phyloP scores from a whole-genome alignment of 2,888 invertebrate species.

The Caenorhabditis doughertyi region DNA sequence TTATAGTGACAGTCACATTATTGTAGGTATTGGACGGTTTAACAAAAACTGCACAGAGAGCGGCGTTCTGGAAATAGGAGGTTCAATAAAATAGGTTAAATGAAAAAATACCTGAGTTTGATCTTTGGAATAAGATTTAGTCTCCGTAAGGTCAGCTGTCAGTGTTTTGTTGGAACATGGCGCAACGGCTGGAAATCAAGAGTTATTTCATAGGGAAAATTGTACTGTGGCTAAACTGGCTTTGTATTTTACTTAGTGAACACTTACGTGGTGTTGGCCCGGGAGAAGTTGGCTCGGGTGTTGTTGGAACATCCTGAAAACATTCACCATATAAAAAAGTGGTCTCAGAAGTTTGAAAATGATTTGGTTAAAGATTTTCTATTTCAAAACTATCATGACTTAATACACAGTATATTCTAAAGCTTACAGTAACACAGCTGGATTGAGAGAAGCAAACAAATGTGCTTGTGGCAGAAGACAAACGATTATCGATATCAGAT shows the following conservation, averaged over 20 bases:
- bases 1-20: conserved; percentile 19
- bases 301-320: conserved; percentile 50
- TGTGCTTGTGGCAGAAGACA: conserved; percentile 13
- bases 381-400: background rate
- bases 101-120: background rate
- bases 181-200: conserved; percentile 20
- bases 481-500: background rate
- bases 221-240: too few relatives aligned
- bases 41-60: conserved; percentile 2
- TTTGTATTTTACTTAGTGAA: background rate
- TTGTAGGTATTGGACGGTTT: background rate
- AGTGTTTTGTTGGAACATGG: conserved; percentile 5
- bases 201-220: too few relatives aligned
- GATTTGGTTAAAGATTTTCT: too few relatives aligned
- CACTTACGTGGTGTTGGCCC: conserved; percentile 41
- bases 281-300: conserved; percentile 39
- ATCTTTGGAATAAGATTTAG: background rate
- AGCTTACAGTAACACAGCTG: conserved; percentile 52
- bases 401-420: background rate
- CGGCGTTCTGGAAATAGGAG: conserved; percentile 22
- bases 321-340: too few relatives aligned
- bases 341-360: too few relatives aligned
- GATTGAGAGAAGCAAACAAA: conserved; percentile 51
- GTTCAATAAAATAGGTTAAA: background rate
- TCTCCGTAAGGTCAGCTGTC: background rate